Conservation (phyloP, 2,797 vertebrate species). For the Malacoctenus gilli region DNA sequence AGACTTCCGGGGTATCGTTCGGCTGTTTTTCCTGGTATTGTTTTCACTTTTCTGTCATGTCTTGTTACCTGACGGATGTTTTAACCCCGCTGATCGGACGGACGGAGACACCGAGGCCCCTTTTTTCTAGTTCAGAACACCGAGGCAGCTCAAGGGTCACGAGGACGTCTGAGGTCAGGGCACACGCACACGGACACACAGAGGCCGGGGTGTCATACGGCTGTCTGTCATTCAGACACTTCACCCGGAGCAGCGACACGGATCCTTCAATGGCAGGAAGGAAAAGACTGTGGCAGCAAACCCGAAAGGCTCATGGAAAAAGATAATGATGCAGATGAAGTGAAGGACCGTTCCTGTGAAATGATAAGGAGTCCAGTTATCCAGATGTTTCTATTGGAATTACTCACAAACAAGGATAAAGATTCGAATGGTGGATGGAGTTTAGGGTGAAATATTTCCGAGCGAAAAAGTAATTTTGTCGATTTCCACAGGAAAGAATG, state of each 20-base stretch:
- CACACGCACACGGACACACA: conserved; percentile 24
- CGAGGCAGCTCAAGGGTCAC: conserved; percentile 38
- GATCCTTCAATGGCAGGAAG: conserved; percentile 46
- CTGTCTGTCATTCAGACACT: conserved; percentile 47
- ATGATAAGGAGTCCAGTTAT: no score
- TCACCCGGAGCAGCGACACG: conserved; percentile 24
- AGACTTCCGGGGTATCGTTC: conserved; percentile 13
- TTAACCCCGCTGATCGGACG: conserved; percentile 24
- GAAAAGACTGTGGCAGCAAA: conserved; percentile 51
- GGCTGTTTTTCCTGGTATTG: neutral
- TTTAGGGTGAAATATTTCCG: no score
- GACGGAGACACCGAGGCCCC: conserved; percentile 11
- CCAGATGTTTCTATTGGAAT: no score
- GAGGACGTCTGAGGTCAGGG: conserved; percentile 26
- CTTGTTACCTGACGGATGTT: conserved; percentile 2
- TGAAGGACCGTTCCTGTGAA: conserved; percentile 26
- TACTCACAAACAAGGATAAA: no score
- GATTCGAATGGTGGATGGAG: no score
- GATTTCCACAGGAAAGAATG: neutral
- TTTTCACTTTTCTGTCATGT: conserved; percentile 12
- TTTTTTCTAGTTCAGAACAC: conserved; percentile 23
- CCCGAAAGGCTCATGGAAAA: conserved; percentile 49
- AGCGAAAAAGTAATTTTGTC: no score
- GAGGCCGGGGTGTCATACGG: conserved; percentile 25
- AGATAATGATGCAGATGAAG: conserved; percentile 37